These are phyloP conservation scores for Campoletis raptor DNA, from an alignment of 2,888 invertebrate genomes.

Conservation along the genomic window DNA sequence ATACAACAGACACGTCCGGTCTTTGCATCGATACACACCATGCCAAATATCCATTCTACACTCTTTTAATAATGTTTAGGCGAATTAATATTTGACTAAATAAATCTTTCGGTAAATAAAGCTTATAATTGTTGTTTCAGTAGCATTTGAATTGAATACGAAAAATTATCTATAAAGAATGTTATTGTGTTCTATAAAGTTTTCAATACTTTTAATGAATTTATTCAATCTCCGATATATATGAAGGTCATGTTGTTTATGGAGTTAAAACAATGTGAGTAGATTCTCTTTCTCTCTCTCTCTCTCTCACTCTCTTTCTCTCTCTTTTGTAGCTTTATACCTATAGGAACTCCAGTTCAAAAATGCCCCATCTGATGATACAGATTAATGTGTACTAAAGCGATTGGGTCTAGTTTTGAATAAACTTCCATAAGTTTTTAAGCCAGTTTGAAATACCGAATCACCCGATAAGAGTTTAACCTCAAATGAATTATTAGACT, in stretches of 20 bases:
- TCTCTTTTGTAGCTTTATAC: background rate
- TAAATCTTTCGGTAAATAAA: conserved; percentile 1
- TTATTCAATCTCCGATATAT: too few species aligned
- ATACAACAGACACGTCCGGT: conserved; percentile 58
- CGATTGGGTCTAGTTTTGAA: background rate
- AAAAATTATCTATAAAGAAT: background rate
- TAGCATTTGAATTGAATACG: background rate
- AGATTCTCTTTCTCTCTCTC: too few species aligned
- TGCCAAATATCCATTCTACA: conserved; percentile 16
- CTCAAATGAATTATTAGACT: background rate
- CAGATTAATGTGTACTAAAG: background rate
- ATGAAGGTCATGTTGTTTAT: background rate
- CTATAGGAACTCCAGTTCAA: background rate
- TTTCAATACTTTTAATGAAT: background rate
- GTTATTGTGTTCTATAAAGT: background rate
- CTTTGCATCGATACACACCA: conserved; percentile 15
- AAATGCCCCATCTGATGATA: background rate
- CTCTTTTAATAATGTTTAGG: conserved; percentile 1
- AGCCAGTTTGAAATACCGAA: background rate
- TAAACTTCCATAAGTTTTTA: background rate
- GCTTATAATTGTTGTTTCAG: background rate
- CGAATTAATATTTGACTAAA: background rate
- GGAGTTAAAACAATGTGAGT: background rate
- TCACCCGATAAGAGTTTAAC: background rate
- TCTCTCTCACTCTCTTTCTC: too few species aligned